phyloP scores from a whole-genome alignment of 2,113 vertebrate species.

The Arenaria interpres region DNA sequence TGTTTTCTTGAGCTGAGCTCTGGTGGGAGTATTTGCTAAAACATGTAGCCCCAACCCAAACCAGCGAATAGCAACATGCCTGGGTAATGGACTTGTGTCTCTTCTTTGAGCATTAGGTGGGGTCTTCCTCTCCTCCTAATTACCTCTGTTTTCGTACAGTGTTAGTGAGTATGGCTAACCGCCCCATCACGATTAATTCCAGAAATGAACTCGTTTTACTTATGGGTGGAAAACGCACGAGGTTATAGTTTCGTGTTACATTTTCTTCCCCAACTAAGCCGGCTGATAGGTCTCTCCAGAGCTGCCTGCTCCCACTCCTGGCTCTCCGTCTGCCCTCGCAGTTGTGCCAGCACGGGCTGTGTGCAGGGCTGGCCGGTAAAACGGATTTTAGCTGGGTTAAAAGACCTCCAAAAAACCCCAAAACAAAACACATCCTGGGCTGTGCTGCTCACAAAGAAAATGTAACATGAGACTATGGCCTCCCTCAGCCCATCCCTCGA shows the following conservation, averaged over 20 bases:
- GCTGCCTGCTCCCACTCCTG: not conserved
- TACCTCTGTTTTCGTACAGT: not conserved
- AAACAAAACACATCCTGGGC: not conserved
- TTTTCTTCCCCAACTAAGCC: not conserved
- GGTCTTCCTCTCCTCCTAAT: not conserved
- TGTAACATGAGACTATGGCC: not conserved
- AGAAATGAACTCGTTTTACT: not conserved
- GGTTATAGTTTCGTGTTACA: not conserved
- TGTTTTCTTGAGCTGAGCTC: not conserved
- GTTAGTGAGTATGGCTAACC: not conserved
- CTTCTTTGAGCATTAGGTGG: not conserved
- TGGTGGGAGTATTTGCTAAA: not conserved
- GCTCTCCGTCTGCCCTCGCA: not conserved
- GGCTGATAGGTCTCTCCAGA: not conserved
- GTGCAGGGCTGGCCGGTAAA: not conserved
- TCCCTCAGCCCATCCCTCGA: not conserved
- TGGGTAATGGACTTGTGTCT: not conserved
- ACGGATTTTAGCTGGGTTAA: not conserved
- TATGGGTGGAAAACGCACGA: rapidly evolving
- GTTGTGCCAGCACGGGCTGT: not conserved
- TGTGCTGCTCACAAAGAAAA: not conserved
- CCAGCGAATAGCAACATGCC: not conserved
- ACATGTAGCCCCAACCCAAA: not conserved
- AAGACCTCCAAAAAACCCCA: not conserved
- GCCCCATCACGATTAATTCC: not conserved